These are phyloP conservation scores for Euthynnus affinis DNA, from an alignment of 2,797 vertebrate species.

Conservation along the genomic window DNA sequence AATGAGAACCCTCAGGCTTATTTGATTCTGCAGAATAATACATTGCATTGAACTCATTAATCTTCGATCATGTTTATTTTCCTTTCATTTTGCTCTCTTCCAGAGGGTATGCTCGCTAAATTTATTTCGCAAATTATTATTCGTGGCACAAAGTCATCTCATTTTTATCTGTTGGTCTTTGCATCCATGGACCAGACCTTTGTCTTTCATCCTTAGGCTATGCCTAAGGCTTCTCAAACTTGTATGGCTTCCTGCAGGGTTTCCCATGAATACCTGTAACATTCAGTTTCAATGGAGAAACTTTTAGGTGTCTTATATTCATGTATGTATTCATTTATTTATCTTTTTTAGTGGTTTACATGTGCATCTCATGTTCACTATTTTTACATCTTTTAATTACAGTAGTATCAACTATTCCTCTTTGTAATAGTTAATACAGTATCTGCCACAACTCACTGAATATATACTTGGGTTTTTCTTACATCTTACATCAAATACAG, in stretches of 20 bases:
- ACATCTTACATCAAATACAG: not conserved
- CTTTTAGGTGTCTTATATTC: not conserved
- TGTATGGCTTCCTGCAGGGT: constrained; percentile 44
- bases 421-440: not conserved
- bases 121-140: constrained; percentile 57
- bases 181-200: constrained; percentile 21
- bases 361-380: not conserved
- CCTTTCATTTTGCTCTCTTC: constrained; percentile 49
- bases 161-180: constrained; percentile 41
- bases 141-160: constrained; percentile 22
- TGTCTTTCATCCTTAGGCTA: constrained; percentile 52
- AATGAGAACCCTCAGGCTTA: constrained; percentile 63
- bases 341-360: not conserved
- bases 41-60: constrained; percentile 58
- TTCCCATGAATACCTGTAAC: constrained; percentile 27
- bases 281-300: constrained; percentile 7
- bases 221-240: constrained; percentile 33
- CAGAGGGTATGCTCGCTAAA: constrained; percentile 7
- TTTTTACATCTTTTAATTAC: not conserved
- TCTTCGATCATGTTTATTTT: constrained; percentile 60
- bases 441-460: not conserved
- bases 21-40: constrained; percentile 65
- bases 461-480: not conserved
- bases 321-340: not conserved
- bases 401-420: not conserved